Conservation (phyloP, 2,113 vertebrate genomes). For the Pygoscelis adeliae region DNA sequence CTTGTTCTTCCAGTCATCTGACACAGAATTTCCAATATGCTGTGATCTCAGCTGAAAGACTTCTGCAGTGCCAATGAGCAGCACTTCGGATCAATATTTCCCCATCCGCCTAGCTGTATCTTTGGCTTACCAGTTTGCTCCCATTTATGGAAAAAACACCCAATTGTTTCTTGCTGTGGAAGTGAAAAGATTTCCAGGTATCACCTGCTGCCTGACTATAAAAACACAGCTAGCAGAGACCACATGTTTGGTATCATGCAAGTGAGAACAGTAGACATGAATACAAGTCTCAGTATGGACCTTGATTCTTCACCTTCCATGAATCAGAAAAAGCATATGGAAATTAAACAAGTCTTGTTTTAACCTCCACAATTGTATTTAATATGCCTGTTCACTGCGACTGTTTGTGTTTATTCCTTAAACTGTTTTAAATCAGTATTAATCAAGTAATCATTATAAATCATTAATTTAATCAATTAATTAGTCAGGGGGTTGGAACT, state of each 20-base stretch:
- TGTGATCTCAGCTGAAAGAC: neutral
- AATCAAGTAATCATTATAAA: neutral
- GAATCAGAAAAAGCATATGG: neutral
- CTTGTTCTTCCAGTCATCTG: neutral
- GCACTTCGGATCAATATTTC: neutral
- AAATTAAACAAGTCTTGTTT: neutral
- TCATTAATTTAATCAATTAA: neutral
- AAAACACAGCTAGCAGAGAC: neutral
- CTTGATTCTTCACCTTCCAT: neutral
- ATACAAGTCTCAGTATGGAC: neutral
- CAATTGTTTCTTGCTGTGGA: neutral
- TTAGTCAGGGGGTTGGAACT: neutral
- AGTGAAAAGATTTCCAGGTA: neutral
- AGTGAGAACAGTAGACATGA: neutral
- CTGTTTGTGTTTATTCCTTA: neutral
- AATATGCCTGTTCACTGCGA: neutral
- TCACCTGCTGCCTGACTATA: neutral
- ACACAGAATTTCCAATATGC: neutral
- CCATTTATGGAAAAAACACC: neutral
- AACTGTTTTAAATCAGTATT: neutral
- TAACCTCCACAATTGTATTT: neutral
- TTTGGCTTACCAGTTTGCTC: neutral
- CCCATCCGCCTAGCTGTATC: neutral
- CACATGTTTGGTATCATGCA: neutral
- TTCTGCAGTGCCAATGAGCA: neutral